These are phyloP conservation scores for Hydrophis major DNA, from an alignment of 2,797 vertebrate genomes.

Conservation along the genomic window DNA sequence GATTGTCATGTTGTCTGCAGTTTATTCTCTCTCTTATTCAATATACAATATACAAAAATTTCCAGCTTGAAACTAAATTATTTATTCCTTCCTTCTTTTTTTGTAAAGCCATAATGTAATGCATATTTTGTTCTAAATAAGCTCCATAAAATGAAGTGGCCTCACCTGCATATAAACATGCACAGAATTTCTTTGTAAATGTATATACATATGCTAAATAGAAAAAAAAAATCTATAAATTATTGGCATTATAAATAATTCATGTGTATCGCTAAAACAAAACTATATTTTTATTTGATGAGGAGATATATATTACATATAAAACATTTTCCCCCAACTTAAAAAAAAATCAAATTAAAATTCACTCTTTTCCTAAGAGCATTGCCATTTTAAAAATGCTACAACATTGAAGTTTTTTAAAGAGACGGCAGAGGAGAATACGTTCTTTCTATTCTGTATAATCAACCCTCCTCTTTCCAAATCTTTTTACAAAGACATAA, in stretches of 20 bases:
- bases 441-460: background rate
- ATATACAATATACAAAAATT: background rate
- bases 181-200: background rate
- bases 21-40: background rate
- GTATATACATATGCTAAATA: background rate
- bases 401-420: background rate
- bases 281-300: background rate
- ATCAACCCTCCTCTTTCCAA: background rate
- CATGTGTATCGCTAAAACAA: background rate
- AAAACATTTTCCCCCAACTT: background rate
- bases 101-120: background rate
- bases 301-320: background rate
- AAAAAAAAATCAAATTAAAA: background rate
- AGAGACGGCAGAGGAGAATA: background rate
- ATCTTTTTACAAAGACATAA: background rate
- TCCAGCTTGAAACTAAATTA: background rate
- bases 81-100: background rate
- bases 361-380: background rate
- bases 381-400: background rate
- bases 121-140: background rate
- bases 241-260: background rate
- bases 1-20: background rate
- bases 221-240: background rate
- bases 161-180: background rate
- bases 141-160: background rate